A percentile compares a stretch with the other conserved stretches of the same genome.
Evolutionary conservation across 2,888 invertebrate genomes (phyloP).

Genomic region (Amphiduros pacificus): DNA sequence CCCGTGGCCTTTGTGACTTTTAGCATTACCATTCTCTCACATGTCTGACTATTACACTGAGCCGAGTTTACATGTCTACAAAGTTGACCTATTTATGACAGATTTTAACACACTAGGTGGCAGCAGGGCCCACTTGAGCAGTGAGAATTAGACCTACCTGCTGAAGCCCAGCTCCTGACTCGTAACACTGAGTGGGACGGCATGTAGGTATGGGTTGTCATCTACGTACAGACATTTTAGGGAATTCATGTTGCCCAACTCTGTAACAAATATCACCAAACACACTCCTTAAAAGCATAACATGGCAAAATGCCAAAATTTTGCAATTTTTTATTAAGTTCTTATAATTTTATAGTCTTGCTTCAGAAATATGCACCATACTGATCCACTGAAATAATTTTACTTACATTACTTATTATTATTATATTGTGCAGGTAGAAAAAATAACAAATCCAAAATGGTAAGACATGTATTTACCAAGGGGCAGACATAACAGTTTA

Average conservation of each 20-base stretch:
- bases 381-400: too few species aligned
- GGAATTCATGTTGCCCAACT: constrained; percentile 23
- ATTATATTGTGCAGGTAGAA: too few species aligned
- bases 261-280: constrained; percentile 25
- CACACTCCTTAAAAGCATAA: too few species aligned
- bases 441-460: background rate
- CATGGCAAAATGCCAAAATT: background rate
- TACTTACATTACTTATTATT: too few species aligned
- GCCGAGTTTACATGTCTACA: background rate
- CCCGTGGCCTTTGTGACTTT: too few species aligned
- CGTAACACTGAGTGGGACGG: constrained; percentile 26
- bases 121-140: too few species aligned
- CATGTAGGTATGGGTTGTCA: constrained; percentile 28
- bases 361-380: too few species aligned
- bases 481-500: constrained; percentile 29
- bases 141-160: constrained; percentile 26
- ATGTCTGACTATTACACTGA: background rate
- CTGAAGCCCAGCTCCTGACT: constrained; percentile 31
- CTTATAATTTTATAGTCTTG: too few species aligned
- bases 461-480: constrained; percentile 19
- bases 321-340: background rate
- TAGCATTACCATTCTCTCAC: too few species aligned
- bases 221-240: constrained; percentile 29
- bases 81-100: background rate
- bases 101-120: background rate